Conservation (phyloP, 2,888 invertebrate genomes). For the Lacanobia oleracea region DNA sequence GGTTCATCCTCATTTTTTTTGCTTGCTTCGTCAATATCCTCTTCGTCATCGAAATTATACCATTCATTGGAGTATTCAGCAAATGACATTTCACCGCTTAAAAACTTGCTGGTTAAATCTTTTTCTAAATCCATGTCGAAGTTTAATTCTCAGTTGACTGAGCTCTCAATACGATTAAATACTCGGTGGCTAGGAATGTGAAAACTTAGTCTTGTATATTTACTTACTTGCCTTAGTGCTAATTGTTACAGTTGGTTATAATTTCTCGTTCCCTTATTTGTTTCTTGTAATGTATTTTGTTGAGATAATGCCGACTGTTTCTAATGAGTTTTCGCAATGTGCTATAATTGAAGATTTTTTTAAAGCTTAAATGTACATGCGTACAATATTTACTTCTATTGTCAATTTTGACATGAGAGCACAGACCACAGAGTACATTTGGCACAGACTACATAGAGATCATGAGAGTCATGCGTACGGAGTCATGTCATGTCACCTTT, state of each 20-base stretch:
- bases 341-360: too few species aligned
- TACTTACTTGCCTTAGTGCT: slow-evolving; percentile 36
- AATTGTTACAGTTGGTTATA: slow-evolving; percentile 1
- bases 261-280: background rate
- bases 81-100: slow-evolving; percentile 93
- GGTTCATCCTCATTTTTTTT: slow-evolving; percentile 80
- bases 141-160: background rate
- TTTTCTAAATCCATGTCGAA: slow-evolving; percentile 80
- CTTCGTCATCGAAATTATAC: slow-evolving; percentile 82
- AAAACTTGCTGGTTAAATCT: slow-evolving; percentile 92
- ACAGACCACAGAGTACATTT: too few species aligned
- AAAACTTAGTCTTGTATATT: slow-evolving; percentile 33
- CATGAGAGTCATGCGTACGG: too few species aligned
- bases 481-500: too few species aligned
- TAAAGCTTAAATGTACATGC: too few species aligned
- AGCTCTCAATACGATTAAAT: background rate
- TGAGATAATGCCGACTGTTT: background rate
- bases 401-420: too few species aligned
- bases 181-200: slow-evolving; percentile 19
- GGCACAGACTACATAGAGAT: too few species aligned
- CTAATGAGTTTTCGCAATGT: background rate
- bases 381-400: too few species aligned
- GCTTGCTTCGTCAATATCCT: slow-evolving; percentile 85
- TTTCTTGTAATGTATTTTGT: background rate
- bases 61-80: slow-evolving; percentile 92